Evolutionary conservation across 2,888 invertebrate species (phyloP), one percentile per base, ranked within the genome.

Genomic region (Dynastes tityus): DNA sequence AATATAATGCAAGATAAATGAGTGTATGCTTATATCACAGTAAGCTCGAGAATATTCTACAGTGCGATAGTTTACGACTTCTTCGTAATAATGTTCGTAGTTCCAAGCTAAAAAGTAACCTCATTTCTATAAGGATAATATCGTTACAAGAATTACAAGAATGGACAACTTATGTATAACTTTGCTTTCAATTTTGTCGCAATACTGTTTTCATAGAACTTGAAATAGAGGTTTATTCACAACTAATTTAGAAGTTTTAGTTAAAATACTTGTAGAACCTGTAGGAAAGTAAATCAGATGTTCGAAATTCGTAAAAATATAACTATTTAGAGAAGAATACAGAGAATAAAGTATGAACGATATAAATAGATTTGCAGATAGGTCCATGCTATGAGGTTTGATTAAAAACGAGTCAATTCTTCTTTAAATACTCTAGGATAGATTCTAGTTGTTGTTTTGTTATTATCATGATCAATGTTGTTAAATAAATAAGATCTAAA

Each of bases 21-120:
- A 73, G 58, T 37, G 32, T 58, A 22, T 49, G 67, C 37, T 73
- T 37, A 61, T 74, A 74, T 9, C 45, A 74, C 61, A 74, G 27
- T 74, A 74, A 74, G 73, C 73, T 74, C 29, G 61, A 55, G 53
- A 78, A 58, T 61, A 40, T 78, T 64, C 78, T 78, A 78, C 78
- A 78, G 68, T 74, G 78, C 78, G 58, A 64, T 53, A 78, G 78
- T 65, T 74, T 77, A 61, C 45, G 76, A 51, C 16, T 58, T 53
- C 27, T 61, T 77, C 40, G 27, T 49, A 11, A 32, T 68, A 29
- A 51, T 37, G 32, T 63, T 29, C 9, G 65, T 71, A 73, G 71
- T 32, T 53, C 55, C 51, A 70, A 73, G 71, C 22, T 78, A n/a
- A 55, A 63, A 77, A 68, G 16, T 68, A n/a, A 11, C 61, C 27